These are phyloP conservation scores for Drosophila mayri DNA, from an alignment of 1,140 invertebrate genomes.

Conservation along the genomic window DNA sequence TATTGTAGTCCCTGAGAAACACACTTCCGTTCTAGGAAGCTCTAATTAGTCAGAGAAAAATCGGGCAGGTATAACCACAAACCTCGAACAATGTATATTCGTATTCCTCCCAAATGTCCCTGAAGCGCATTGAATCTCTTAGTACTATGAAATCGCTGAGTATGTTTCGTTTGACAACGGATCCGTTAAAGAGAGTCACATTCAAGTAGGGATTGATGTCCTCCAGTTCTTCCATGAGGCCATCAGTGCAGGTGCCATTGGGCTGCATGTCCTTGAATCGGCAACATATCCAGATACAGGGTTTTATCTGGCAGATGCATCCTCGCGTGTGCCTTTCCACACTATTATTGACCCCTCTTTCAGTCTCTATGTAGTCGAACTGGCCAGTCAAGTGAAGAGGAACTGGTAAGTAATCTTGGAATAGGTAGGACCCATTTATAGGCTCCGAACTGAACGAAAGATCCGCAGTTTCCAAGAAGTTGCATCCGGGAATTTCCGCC, in stretches of 20 bases:
- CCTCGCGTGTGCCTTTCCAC: background rate
- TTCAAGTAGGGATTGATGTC: background rate
- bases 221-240: background rate
- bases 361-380: background rate
- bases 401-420: background rate
- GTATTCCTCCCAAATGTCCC: background rate
- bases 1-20: background rate
- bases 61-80: background rate
- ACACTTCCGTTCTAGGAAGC: background rate
- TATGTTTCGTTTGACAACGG: background rate
- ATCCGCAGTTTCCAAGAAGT: background rate
- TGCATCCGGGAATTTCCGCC: background rate
- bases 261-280: background rate
- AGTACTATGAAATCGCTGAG: background rate
- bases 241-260: background rate
- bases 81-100: slow-evolving; percentile 1
- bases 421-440: background rate
- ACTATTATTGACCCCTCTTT: background rate
- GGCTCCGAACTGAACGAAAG: background rate
- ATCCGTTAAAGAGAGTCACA: background rate
- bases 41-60: background rate
- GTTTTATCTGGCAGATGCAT: background rate
- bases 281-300: background rate
- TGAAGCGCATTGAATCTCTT: background rate
- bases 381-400: background rate